Evolutionary conservation across 2,113 vertebrate genomes (phyloP).

Genomic region (Sceloporus undulatus): DNA sequence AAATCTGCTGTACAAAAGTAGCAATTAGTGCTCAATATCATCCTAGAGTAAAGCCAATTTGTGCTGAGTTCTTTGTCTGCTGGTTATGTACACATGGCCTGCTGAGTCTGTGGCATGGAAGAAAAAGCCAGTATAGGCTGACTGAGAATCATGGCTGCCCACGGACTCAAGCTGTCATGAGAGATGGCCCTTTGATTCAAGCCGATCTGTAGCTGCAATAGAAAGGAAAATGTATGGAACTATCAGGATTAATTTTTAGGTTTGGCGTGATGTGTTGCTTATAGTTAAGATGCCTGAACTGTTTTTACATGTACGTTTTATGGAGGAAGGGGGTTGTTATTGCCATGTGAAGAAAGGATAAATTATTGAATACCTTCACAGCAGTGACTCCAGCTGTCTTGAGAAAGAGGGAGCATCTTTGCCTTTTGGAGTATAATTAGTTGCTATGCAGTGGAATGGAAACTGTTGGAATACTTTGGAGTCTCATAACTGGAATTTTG

Average conservation of each 20-base stretch:
- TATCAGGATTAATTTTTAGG: not conserved
- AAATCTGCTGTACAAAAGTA: slow-evolving; percentile 13
- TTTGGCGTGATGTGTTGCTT: not conserved
- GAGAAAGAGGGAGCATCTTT: not conserved
- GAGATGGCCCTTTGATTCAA: not conserved
- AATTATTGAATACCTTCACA: not conserved
- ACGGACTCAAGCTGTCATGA: not conserved
- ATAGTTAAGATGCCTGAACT: not conserved
- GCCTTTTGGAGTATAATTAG: not conserved
- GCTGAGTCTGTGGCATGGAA: not conserved
- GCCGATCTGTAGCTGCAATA: not conserved
- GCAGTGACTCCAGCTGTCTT: slow-evolving; percentile 6
- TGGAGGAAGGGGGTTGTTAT: not conserved
- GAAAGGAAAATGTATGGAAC: not conserved
- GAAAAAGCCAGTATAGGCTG: not conserved
- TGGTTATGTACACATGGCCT: not conserved
- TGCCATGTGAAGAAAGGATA: not conserved
- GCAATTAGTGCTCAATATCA: not conserved
- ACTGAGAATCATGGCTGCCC: too few species aligned
- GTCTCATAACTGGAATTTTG: not conserved
- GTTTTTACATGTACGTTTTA: not conserved
- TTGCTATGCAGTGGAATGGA: slow-evolving; percentile 27
- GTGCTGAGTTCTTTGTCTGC: not conserved
- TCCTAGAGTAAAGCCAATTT: not conserved
- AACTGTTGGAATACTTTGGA: fast-evolving